Base-by-base conservation (phyloP, 2,113 vertebrate species). In the Gopherus evgoodei region DNA sequence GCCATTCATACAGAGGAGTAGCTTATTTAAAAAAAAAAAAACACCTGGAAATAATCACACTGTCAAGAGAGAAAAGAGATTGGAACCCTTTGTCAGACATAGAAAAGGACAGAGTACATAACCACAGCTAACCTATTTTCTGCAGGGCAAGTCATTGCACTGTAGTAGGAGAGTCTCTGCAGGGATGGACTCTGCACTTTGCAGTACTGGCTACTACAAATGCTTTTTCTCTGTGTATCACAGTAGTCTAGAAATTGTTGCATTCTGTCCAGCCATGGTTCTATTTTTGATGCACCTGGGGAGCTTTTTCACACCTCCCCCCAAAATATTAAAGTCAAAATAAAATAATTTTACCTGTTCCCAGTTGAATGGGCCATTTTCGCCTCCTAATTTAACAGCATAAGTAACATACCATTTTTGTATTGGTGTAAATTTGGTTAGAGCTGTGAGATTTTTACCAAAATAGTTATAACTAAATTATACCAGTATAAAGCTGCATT, bases 11-110 rank as follows among this genome's bases (percentile, higher is more conserved):
- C 49, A 78, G 5, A 88, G 91, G 11, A 91, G 50, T 85, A 93
- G 17, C 13, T 86, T 84, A 50, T 76, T 92, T 93, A 92, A 95
- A 92, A 80, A 52, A 93, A 95, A 72, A 42, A 4, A 4, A 42
- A 42, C 27, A 59, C 27, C 49, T 83, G 84, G 49, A 96, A 83
- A 69, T 50, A 84, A 91, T 93, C 91, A 89, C 90, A 82, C 81
- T 78, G 49, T 87, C 83, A 96, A 52, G 25, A 62, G n/a, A 59
- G 62, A 49, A 94, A n/a, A 0, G 1, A 35, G 35, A 69, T 69
- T 6, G 19, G 89, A 89, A 96, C 83, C 27, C 85, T 94, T 88
- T 92, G 62, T 62, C 89, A 84, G 90, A 84, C 24, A 62, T 86
- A 94, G 85, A 80, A 76, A 94, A 94, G 52, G 62, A 89, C 10